These are phyloP conservation scores for Tinamus major DNA, from an alignment of 2,797 vertebrate genomes.

Conservation along the genomic window DNA sequence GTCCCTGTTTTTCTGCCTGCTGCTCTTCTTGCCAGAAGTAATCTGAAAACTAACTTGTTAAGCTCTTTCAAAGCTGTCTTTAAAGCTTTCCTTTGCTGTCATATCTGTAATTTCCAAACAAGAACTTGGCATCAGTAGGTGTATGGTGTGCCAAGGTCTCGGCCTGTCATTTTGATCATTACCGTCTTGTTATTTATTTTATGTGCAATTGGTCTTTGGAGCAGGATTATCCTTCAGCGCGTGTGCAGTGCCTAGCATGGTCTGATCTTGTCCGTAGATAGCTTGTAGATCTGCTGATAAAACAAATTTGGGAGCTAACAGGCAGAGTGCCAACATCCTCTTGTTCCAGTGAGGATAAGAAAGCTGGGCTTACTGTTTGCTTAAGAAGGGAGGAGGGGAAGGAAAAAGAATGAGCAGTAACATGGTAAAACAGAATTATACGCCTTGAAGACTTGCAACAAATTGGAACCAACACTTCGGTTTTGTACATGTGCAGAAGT, in stretches of 20 bases:
- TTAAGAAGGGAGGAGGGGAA: background rate
- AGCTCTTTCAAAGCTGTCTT: conserved; percentile 19
- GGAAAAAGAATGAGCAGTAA: background rate
- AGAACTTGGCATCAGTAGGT: conserved; percentile 47
- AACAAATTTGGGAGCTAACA: background rate
- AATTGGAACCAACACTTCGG: background rate
- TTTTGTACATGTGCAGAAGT: background rate
- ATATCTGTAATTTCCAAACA: conserved; percentile 37
- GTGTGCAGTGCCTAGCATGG: conserved; percentile 5
- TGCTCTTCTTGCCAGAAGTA: background rate
- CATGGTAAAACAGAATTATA: background rate
- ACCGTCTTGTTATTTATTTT: conserved; percentile 43
- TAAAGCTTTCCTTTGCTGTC: conserved; percentile 39
- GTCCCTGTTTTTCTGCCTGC: background rate
- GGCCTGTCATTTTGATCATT: conserved; percentile 18
- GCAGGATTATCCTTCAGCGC: conserved; percentile 40
- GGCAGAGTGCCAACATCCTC: background rate
- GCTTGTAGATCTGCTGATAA: conserved; percentile 1
- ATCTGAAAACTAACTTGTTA: conserved; percentile 23
- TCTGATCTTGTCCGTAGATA: background rate
- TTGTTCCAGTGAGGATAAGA: background rate
- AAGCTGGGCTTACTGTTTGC: background rate
- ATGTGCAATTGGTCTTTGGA: conserved; percentile 13
- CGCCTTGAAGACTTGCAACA: background rate
- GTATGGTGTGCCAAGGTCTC: conserved; percentile 45